Conservation (phyloP, 2,113 vertebrate genomes). For the Tupaia chinensis region DNA sequence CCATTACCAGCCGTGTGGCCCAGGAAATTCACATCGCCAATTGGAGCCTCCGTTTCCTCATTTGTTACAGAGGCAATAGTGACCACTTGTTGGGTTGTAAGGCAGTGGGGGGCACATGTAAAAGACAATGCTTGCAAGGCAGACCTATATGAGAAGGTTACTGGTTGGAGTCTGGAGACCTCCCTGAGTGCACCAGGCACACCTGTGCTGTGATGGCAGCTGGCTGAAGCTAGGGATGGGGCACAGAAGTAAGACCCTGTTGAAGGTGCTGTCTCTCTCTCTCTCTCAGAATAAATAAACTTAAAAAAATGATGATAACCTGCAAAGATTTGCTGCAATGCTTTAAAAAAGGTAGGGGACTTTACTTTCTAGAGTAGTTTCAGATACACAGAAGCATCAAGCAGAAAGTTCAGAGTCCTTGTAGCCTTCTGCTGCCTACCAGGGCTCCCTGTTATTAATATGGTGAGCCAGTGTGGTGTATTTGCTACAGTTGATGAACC, state of each 20-base stretch:
- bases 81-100: too few species aligned
- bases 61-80: not conserved
- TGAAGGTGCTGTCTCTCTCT: too few species aligned
- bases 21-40: rapidly evolving
- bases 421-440: rapidly evolving
- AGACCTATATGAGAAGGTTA: too few species aligned
- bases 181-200: too few species aligned
- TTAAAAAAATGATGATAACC: not conserved
- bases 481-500: not conserved
- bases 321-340: not conserved
- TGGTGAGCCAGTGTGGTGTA: not conserved
- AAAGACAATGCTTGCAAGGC: too few species aligned
- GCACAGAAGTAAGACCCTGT: too few species aligned
- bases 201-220: too few species aligned
- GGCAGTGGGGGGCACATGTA: too few species aligned
- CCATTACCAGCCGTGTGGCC: rapidly evolving
- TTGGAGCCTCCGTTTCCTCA: not conserved
- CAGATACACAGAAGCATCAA: not conserved
- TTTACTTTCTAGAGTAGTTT: not conserved
- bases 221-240: too few species aligned
- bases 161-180: too few species aligned
- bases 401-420: not conserved
- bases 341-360: not conserved
- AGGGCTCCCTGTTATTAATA: not conserved
- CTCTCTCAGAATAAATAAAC: too few species aligned